These are phyloP conservation scores for Bufo gargarizans DNA, from an alignment of 2,113 vertebrate genomes.

Conservation along the genomic window DNA sequence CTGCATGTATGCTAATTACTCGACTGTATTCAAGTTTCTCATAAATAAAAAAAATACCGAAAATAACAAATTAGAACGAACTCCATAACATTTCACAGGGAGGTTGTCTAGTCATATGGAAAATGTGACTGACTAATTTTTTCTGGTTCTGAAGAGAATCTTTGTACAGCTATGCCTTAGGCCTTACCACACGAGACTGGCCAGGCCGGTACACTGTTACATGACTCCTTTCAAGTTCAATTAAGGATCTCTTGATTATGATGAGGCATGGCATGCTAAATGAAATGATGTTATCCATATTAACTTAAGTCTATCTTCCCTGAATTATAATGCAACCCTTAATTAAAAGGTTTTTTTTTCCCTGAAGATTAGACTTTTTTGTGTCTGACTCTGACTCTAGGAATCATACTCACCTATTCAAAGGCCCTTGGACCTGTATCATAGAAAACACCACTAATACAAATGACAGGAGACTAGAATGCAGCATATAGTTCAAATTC, in stretches of 20 bases:
- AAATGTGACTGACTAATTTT: slow-evolving; percentile 32
- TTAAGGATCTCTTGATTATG: background rate
- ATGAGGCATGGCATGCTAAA: background rate
- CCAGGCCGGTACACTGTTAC: background rate
- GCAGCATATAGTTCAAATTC: too few relatives aligned
- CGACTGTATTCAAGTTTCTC: slow-evolving; percentile 57
- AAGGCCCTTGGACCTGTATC: too few relatives aligned
- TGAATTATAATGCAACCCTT: background rate
- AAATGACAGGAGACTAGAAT: too few relatives aligned
- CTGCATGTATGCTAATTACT: slow-evolving; percentile 49
- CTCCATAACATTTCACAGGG: slow-evolving; percentile 21
- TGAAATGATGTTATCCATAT: background rate
- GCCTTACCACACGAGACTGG: slow-evolving; percentile 9
- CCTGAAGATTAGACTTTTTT: too few relatives aligned
- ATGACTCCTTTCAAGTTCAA: slow-evolving; percentile 12
- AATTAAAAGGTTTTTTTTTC: too few relatives aligned
- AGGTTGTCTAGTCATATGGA: slow-evolving; percentile 29
- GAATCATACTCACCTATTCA: too few relatives aligned
- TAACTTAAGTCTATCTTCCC: background rate
- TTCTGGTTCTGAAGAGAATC: slow-evolving; percentile 7
- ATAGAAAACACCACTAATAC: too few relatives aligned
- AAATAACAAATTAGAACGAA: slow-evolving; percentile 54
- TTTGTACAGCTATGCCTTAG: slow-evolving; percentile 31
- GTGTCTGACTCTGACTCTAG: too few relatives aligned
- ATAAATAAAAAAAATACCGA: slow-evolving; percentile 57